A percentile compares a stretch with the other conserved stretches of the same genome.
phyloP scores from a whole-genome alignment of 2,113 vertebrate genomes.

The Caracal caracal region DNA sequence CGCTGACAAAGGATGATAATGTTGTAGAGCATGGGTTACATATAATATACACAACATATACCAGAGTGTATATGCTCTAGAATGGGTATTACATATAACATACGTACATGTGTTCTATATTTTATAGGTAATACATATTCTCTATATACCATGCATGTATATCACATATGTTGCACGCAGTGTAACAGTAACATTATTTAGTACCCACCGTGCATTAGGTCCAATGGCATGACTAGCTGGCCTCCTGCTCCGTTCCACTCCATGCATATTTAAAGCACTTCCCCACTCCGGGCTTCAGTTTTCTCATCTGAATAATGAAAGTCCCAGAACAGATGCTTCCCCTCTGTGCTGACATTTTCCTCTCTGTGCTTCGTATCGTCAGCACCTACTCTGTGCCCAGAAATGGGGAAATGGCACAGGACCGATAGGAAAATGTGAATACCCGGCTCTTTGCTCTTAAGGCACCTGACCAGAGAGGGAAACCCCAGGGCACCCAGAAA shows the following conservation, averaged over 20 bases:
- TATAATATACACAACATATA: background rate
- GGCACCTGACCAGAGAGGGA: background rate
- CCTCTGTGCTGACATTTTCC: constrained; percentile 40
- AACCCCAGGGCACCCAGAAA: background rate
- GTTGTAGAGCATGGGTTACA: background rate
- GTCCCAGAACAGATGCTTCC: constrained; percentile 40
- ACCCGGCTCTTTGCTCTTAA: background rate
- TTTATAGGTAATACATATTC: background rate
- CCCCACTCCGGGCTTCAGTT: background rate
- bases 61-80: background rate
- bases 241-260: background rate
- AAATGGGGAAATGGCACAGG: background rate
- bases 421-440: background rate
- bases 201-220: background rate
- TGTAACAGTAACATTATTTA: background rate
- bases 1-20: background rate
- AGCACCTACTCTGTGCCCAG: constrained; percentile 20
- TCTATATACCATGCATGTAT: background rate
- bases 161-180: background rate
- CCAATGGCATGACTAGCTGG: background rate
- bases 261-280: background rate
- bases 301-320: constrained; percentile 34
- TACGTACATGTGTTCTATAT: background rate
- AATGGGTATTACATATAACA: background rate
- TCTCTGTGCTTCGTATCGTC: background rate